Evolutionary conservation across 1,140 invertebrate genomes (phyloP).

Genomic region (Samia ricini): DNA sequence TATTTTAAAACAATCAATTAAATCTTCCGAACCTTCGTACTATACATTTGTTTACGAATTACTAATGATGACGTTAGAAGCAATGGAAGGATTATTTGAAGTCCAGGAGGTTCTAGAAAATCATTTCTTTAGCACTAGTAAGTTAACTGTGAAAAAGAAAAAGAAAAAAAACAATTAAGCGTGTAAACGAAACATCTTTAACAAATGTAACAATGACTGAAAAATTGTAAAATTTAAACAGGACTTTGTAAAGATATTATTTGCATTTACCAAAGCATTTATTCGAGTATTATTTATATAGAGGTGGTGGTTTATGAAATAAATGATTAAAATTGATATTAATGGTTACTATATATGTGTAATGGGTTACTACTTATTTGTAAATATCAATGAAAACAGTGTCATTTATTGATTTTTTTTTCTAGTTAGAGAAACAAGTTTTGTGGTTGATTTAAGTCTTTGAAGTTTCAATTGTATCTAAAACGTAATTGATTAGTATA

Average conservation of each 20-base stretch:
- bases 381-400: slow-evolving; percentile 63
- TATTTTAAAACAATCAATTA: slow-evolving; percentile 34
- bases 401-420: background rate
- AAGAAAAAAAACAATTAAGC: slow-evolving; percentile 18
- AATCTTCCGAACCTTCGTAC: slow-evolving; percentile 41
- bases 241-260: background rate
- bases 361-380: slow-evolving; percentile 23
- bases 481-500: too few species aligned
- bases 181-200: slow-evolving; percentile 4
- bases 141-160: slow-evolving; percentile 27
- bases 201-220: background rate
- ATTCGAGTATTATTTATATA: slow-evolving; percentile 12
- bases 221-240: background rate
- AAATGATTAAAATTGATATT: slow-evolving; percentile 13
- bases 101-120: slow-evolving; percentile 38
- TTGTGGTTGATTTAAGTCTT: background rate
- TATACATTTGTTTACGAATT: slow-evolving; percentile 47
- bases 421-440: background rate
- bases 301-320: slow-evolving; percentile 28
- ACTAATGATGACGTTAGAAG: slow-evolving; percentile 51
- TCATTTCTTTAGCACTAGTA: slow-evolving; percentile 31
- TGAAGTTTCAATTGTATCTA: background rate
- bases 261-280: slow-evolving; percentile 34
- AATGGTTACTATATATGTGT: slow-evolving; percentile 18
- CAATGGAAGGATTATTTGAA: slow-evolving; percentile 48